Base-by-base conservation (phyloP, 2,113 vertebrate species). In the Benitochromis conjunctus region DNA sequence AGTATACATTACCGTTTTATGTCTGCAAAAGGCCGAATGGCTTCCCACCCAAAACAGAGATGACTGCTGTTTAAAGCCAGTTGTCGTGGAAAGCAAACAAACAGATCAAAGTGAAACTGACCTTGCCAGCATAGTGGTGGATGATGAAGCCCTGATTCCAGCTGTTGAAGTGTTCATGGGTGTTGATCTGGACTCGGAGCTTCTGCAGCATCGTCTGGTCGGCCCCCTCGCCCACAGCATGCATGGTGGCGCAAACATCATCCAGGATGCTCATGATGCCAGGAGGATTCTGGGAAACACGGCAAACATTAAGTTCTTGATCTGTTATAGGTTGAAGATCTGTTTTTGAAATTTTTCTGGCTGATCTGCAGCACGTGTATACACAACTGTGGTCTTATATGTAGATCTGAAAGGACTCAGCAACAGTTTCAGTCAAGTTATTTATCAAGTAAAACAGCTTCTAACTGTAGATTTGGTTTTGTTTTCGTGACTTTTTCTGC, bases 91-190 rank as follows among this genome's bases (percentile, higher is more conserved):
- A 76, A 53, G 29, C 16, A 53, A 76, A 8, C 26, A 74, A 56
- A 62, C 19, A 7, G 12, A 41, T 53, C 29, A 55, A 69, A 79
- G 12, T 81, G 19, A 19, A 38, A 79, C 90, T 55, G 91, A 99
- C 98, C 98, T 99, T 99, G 62, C 99, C 99, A 9, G 99, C 99
- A 0, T 99, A 99, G 92, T 99, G 99, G 94, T 99, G 99, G 66
- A 99, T 98, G 88, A 99, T 99, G 94, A 99, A 99, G 74, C 99
- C 99, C 88, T 99, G 98, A 93, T 99, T 99, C 99, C 99, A 99
- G 97, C 98, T 99, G 96, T 99, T 99, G 96, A 99, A 99, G 94
- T 99, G 99, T 58, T 99, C 99, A 0, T 99, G 99, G n/a, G 95
- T 98, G 91, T 97, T 98, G 86, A 98, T 98, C 94, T 97, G 97